Evolutionary conservation across 2,113 vertebrate species (phyloP).

Genomic region (Ameiurus melas): DNA sequence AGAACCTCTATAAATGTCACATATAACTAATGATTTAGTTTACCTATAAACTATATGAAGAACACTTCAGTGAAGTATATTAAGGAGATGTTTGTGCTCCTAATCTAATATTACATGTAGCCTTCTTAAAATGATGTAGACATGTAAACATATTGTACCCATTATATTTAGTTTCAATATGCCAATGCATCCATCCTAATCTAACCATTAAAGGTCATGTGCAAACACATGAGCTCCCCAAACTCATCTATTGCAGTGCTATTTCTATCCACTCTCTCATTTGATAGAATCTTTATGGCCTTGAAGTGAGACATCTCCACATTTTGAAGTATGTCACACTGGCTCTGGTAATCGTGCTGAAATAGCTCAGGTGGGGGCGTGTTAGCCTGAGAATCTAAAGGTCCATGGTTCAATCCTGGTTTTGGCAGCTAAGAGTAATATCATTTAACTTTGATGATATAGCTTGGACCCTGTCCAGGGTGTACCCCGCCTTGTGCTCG

Average conservation of each 20-base stretch:
- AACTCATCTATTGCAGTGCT: background rate
- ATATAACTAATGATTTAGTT: slow-evolving; percentile 6
- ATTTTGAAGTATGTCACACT: background rate
- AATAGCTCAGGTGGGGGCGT: background rate
- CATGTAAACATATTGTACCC: background rate
- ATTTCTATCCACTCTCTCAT: background rate
- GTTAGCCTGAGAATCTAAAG: no score
- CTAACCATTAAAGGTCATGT: slow-evolving; percentile 8
- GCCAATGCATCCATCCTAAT: background rate
- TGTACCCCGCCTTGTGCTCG: no score
- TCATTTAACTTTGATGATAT: background rate
- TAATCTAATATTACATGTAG: slow-evolving; percentile 24
- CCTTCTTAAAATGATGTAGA: background rate
- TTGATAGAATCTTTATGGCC: background rate
- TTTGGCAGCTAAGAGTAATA: no score
- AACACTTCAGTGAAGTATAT: background rate
- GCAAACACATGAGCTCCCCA: background rate
- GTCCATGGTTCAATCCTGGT: no score
- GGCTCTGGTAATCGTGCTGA: background rate
- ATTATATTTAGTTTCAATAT: slow-evolving; percentile 10
- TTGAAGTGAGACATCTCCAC: background rate
- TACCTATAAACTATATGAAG: background rate
- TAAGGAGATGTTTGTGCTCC: background rate
- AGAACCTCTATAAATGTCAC: slow-evolving; percentile 9
- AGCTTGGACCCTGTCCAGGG: no score